phyloP scores from a whole-genome alignment of 2,888 invertebrate genomes.

The Morpho deidamia region DNA sequence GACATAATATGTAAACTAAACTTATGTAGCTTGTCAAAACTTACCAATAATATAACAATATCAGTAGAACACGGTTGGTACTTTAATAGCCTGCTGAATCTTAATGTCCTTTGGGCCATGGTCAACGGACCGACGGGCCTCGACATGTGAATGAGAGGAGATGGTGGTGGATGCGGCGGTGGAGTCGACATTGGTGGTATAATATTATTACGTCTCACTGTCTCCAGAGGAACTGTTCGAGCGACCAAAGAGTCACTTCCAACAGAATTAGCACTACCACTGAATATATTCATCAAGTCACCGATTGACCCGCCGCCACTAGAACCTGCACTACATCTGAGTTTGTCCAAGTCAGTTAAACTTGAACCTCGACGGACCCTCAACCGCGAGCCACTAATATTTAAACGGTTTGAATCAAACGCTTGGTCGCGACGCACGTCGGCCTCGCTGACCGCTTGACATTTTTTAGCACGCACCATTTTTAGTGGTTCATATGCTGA shows the following conservation, averaged over 20 bases:
- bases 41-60: slow-evolving; percentile 62
- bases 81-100: slow-evolving; percentile 82
- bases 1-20: no score
- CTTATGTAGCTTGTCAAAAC: slow-evolving; percentile 27
- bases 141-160: slow-evolving; percentile 63
- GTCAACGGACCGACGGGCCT: slow-evolving; percentile 78
- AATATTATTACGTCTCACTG: slow-evolving; percentile 71
- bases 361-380: slow-evolving; percentile 84
- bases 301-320: slow-evolving; percentile 83
- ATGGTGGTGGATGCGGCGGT: slow-evolving; percentile 52
- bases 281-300: slow-evolving; percentile 88
- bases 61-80: slow-evolving; percentile 80
- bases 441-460: slow-evolving; percentile 64
- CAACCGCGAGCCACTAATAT: slow-evolving; percentile 71
- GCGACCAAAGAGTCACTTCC: slow-evolving; percentile 85
- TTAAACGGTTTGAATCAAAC: slow-evolving; percentile 58
- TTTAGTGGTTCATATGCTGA: slow-evolving; percentile 25
- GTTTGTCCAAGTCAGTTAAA: slow-evolving; percentile 84
- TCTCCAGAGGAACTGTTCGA: slow-evolving; percentile 84
- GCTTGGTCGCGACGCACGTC: slow-evolving; percentile 76
- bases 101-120: slow-evolving; percentile 82
- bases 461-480: slow-evolving; percentile 64
- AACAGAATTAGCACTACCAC: slow-evolving; percentile 84
- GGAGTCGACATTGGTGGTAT: slow-evolving; percentile 68
- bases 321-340: slow-evolving; percentile 67